Evolutionary conservation across 1,140 invertebrate species (phyloP), one percentile per base, ranked within the genome.

Genomic region (Tetraneura akinire): DNA sequence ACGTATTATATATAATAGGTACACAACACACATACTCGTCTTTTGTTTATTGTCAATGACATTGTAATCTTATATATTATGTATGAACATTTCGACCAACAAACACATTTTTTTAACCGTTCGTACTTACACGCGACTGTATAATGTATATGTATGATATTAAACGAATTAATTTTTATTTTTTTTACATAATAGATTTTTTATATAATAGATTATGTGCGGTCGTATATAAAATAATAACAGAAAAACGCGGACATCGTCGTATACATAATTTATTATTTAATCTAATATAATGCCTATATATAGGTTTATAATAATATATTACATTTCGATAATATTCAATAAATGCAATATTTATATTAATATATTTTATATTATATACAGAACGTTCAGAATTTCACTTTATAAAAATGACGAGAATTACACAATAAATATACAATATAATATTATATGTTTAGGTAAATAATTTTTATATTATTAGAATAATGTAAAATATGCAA

Each of bases 41-140:
- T 70, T 47, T 70, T 70, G 45, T 70, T 49, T 47, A 14, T 49
- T 21, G 42, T 70, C 64, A 68, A 68, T 47, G 42, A 23, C 8
- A 21, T 4, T 47, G 5, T 9, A 23, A 42, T 68, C 37, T 26
- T 18, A 23, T 23, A 23, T 55, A 16, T 60, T 14, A 13, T 4
- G 10, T 18, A n/a, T 32, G 37, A 1, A 23, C 2, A 45, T 68
- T 47, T 68, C 23, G 23, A 45, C 18, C 6, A 68, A 68, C 37
- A 68, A 68, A 68, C 37, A 47, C 37, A 68, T 23, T 45, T 45
- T 68, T 68, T 45, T 47, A 11, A 6, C 10, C 10, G 11, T 8
- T 37, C 32, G 8, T 37, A 4, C 3, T 37, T 37, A 37, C 8
- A 37, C 32, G 32, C 32, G n/a, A n/a, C n/a, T n/a, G 8, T 37